Base-by-base conservation (phyloP, 2,888 invertebrate species). In the Ophion obscuratus region DNA sequence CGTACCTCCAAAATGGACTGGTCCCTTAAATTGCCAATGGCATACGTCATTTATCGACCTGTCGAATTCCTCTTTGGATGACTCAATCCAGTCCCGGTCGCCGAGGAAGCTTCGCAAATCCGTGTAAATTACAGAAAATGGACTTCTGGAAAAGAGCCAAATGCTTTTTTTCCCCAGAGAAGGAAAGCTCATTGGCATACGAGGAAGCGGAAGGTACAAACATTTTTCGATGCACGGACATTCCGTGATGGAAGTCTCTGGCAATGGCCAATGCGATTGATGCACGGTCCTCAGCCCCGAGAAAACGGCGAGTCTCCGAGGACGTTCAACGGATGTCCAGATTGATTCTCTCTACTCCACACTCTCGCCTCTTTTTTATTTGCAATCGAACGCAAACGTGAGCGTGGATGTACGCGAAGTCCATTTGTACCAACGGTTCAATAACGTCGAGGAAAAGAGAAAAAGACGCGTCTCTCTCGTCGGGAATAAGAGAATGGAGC, bases 311-410 rank as follows among this genome's bases (percentile, higher is more conserved):
- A 75, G 53, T 53, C 86, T 61, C 83, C n/a, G 10, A 74, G 84
- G 81, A 85, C 81, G 57, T 53, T 31, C 53, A 24, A 20, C n/a
- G 59, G 24, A 47, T 62, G 53, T 68, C 40, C 40, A 68, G 77
- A 86, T 77, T 80, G 83, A 81, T 74, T 82, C 44, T 82, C 59
- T 66, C 40, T 6, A 61, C 71, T 47, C 66, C 79, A 44, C 59
- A 64, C 24, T 20, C 36, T 74, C 57, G 0, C 36, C 5, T 40
- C 9, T 40, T 40, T 53, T 53, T 53, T 53, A 53, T 79, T 77
- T 36, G 53, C 57, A 74, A 81, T 83, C 59, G 86, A 68, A 73
- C 67, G 53, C 31, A 76, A 67, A 71, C 6, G 61, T 76, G 57
- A 70, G 44, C 62, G 17, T 71, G 17, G 36, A n/a, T 14, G 20